A percentile compares a stretch with the other conserved stretches of the same genome.
These are phyloP conservation scores for Ammodytes dubius DNA, from an alignment of 2,113 vertebrate species.

Conservation along the genomic window DNA sequence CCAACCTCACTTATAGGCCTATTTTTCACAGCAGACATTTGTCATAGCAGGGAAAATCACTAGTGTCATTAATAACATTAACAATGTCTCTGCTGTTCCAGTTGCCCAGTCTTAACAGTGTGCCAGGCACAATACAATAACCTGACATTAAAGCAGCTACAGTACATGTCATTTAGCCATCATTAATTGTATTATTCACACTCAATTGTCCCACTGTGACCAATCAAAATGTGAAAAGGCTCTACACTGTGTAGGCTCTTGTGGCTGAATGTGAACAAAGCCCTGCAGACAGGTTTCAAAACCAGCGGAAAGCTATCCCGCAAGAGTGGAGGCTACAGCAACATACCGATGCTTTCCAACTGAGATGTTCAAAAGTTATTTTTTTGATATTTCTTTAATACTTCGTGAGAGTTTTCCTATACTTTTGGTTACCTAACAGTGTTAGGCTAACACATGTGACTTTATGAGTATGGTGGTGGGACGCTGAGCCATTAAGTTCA, in stretches of 20 bases:
- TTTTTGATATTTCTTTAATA: too few relatives aligned
- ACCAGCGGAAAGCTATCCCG: background rate
- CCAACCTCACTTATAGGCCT: slow-evolving; percentile 1
- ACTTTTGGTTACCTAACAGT: background rate
- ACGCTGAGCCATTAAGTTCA: background rate
- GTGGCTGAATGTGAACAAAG: background rate
- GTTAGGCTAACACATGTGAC: background rate
- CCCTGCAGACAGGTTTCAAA: background rate
- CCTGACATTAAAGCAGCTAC: background rate
- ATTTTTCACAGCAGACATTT: background rate
- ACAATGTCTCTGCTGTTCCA: background rate
- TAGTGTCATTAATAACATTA: slow-evolving; percentile 15
- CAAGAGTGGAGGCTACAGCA: background rate
- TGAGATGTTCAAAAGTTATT: background rate
- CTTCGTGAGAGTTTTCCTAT: background rate
- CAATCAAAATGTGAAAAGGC: background rate
- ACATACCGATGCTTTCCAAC: background rate
- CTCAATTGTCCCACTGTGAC: background rate
- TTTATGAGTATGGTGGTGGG: background rate
- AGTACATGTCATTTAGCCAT: background rate
- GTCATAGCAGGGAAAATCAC: slow-evolving; percentile 4
- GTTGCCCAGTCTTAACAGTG: background rate
- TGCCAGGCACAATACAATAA: background rate
- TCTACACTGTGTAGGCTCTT: background rate
- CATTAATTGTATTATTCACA: slow-evolving; percentile 26